A percentile compares a stretch with the other conserved stretches of the same genome.
Evolutionary conservation across 2,888 invertebrate species (phyloP).

Genomic region (Drosophila flavopinicola): DNA sequence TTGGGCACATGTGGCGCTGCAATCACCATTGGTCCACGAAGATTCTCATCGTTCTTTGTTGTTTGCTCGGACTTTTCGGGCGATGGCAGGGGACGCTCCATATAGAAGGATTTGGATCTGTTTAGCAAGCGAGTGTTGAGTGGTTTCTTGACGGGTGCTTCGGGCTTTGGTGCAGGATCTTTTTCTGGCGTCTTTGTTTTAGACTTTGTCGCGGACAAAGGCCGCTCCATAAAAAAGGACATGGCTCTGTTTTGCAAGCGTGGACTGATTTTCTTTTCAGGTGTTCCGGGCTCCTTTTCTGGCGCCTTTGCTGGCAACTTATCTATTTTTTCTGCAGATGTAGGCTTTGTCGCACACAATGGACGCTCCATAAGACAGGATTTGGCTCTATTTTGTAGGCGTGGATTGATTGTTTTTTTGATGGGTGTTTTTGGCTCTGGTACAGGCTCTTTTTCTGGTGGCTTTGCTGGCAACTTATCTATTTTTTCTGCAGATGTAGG

Average conservation of each 20-base stretch:
- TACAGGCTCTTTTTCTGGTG: no score
- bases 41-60: not conserved
- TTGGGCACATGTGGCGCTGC: slow-evolving; percentile 73
- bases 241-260: slow-evolving; percentile 30
- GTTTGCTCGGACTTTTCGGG: not conserved
- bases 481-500: not conserved
- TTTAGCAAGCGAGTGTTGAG: slow-evolving; percentile 3
- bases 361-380: slow-evolving; percentile 1
- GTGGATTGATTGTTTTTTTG: not conserved
- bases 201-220: not conserved
- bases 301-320: not conserved
- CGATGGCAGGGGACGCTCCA: slow-evolving; percentile 14
- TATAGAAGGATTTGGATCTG: slow-evolving; percentile 32
- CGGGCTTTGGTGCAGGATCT: no score
- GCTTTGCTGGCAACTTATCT: not conserved
- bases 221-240: slow-evolving; percentile 13
- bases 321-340: not conserved
- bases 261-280: not conserved
- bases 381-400: slow-evolving; percentile 12
- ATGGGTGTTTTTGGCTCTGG: not conserved
- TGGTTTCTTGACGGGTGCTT: not conserved
- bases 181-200: not conserved
- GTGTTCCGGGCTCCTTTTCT: no score
- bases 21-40: slow-evolving; percentile 68
- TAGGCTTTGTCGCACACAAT: not conserved